Conservation (phyloP, 1,140 invertebrate genomes). For the Nomia melanderi region DNA sequence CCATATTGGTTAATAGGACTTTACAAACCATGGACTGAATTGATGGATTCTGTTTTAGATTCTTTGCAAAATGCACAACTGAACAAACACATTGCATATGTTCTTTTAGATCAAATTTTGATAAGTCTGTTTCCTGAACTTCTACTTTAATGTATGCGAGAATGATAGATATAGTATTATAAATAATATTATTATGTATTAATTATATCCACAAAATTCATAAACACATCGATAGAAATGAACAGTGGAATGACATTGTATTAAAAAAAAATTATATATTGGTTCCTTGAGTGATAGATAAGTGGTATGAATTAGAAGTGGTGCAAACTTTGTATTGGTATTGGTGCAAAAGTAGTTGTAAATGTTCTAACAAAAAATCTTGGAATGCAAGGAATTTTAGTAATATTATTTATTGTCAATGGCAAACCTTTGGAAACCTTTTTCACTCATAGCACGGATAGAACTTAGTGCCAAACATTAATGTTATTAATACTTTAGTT, state of each 20-base stretch:
- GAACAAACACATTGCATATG: constrained; percentile 80
- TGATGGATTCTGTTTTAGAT: constrained; percentile 74
- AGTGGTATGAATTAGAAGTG: constrained; percentile 48
- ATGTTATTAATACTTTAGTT: too few species aligned
- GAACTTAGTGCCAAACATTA: too few species aligned
- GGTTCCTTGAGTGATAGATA: constrained; percentile 56
- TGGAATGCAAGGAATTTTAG: constrained; percentile 37
- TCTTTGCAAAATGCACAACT: constrained; percentile 74
- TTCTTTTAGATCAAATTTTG: constrained; percentile 78
- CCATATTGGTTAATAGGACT: constrained; percentile 75
- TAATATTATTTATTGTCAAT: constrained; percentile 43
- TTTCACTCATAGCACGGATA: constrained; percentile 13
- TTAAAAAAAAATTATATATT: constrained; percentile 51
- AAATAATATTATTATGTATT: background rate
- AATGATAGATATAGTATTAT: background rate
- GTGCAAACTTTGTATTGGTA: constrained; percentile 51
- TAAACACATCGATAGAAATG: constrained; percentile 35
- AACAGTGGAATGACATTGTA: constrained; percentile 59
- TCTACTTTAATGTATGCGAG: constrained; percentile 22
- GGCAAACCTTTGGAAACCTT: constrained; percentile 54
- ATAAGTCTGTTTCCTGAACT: constrained; percentile 81
- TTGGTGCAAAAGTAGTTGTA: constrained; percentile 55
- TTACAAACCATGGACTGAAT: constrained; percentile 71
- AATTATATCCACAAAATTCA: constrained; percentile 16
- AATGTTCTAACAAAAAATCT: constrained; percentile 54